phyloP scores from a whole-genome alignment of 2,113 vertebrate genomes.

The Dasyornis broadbenti region DNA sequence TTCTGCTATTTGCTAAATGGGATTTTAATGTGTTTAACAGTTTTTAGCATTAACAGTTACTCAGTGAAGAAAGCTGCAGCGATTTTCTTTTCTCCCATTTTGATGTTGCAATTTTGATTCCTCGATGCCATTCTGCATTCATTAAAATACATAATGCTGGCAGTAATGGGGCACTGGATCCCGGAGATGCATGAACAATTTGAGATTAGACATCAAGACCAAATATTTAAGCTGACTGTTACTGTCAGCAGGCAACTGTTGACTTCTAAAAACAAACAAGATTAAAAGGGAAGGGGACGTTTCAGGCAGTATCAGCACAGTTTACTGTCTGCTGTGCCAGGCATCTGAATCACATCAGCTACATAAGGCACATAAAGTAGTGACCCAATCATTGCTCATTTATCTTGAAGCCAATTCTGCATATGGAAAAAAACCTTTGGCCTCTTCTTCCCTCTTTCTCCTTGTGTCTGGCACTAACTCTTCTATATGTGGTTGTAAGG shows the following conservation, averaged over 20 bases:
- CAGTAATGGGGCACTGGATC: conserved; percentile 54
- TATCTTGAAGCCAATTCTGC: background rate
- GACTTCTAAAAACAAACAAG: conserved; percentile 59
- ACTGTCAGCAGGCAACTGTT: conserved; percentile 42
- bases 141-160: conserved; percentile 67
- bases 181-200: conserved; percentile 53
- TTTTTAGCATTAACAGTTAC: conserved; percentile 67
- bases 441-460: background rate
- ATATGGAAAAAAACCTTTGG: background rate
- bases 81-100: conserved; percentile 16
- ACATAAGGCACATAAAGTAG: background rate
- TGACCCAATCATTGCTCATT: conserved; percentile 1
- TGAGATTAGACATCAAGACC: conserved; percentile 39
- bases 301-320: conserved; percentile 41
- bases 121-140: conserved; percentile 45
- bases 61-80: conserved; percentile 54
- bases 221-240: conserved; percentile 60
- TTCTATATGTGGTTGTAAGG: background rate
- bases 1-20: conserved; percentile 74
- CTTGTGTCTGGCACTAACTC: background rate
- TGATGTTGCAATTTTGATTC: conserved; percentile 62
- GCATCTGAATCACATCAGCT: conserved; percentile 12
- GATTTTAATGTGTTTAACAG: conserved; percentile 77
- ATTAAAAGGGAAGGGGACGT: conserved; percentile 44
- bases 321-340: conserved; percentile 23